A percentile compares a stretch with the other conserved stretches of the same genome.
phyloP scores from a whole-genome alignment of 2,113 vertebrate genomes.

The Malurus melanocephalus region DNA sequence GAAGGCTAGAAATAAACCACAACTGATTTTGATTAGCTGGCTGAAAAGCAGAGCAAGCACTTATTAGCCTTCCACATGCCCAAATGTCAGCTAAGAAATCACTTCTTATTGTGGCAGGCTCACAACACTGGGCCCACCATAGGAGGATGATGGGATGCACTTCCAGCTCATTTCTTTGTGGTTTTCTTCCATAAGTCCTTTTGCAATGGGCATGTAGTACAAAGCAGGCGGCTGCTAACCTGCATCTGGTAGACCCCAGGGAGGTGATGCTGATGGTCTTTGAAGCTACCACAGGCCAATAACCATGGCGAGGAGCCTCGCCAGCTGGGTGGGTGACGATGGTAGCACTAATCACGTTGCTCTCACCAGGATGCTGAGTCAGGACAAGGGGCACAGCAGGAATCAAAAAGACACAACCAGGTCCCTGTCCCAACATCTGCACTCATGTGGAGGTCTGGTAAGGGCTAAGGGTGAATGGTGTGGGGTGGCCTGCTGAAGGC shows the following conservation, averaged over 20 bases:
- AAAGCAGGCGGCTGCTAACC: not conserved
- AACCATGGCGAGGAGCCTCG: rapidly evolving
- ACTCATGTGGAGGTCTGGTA: not conserved
- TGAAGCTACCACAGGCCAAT: conserved; percentile 25
- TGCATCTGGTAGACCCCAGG: conserved; percentile 36
- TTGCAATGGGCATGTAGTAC: not conserved
- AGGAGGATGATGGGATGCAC: not conserved
- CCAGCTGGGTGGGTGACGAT: not conserved
- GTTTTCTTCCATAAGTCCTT: conserved; percentile 1
- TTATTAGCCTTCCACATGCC: not conserved
- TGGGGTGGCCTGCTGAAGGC: not conserved
- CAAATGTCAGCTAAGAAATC: conserved; percentile 33
- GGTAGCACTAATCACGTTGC: not conserved
- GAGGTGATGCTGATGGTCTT: conserved; percentile 1
- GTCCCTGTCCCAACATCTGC: not conserved
- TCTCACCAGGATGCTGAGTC: conserved; percentile 16
- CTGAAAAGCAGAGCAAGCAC: not conserved
- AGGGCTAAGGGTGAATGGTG: not conserved
- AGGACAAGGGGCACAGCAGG: not conserved
- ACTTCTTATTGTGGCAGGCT: not conserved
- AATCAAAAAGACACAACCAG: not conserved
- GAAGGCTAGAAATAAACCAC: not conserved
- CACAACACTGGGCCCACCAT: not conserved
- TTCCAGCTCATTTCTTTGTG: conserved; percentile 38
- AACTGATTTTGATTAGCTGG: conserved; percentile 15